Evolutionary conservation across 1,140 invertebrate genomes (phyloP).

Genomic region (Gonioctena quinquepunctata): DNA sequence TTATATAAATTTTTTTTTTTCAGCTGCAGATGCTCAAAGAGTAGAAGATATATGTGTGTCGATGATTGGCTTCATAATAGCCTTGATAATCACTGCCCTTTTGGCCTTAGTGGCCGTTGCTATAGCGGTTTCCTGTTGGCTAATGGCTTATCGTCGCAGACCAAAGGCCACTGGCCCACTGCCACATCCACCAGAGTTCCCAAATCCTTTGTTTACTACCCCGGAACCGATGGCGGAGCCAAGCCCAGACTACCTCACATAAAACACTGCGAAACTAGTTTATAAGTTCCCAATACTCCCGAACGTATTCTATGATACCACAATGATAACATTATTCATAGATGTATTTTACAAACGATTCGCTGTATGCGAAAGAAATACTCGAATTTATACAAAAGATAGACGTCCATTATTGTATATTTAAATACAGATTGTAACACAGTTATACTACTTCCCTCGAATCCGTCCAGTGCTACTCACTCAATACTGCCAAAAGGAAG

Average conservation of each 20-base stretch:
- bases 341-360: not conserved
- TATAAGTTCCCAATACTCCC: slow-evolving; percentile 35
- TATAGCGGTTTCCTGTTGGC: slow-evolving; percentile 92
- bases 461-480: slow-evolving; percentile 49
- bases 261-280: slow-evolving; percentile 36
- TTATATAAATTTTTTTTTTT: too few species aligned
- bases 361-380: slow-evolving; percentile 10
- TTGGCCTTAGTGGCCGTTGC: slow-evolving; percentile 90
- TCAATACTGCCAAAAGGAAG: slow-evolving; percentile 38
- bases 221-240: slow-evolving; percentile 77
- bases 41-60: slow-evolving; percentile 90
- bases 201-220: slow-evolving; percentile 90
- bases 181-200: slow-evolving; percentile 92
- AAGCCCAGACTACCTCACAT: slow-evolving; percentile 77
- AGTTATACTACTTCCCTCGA: slow-evolving; percentile 27
- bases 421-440: slow-evolving; percentile 17
- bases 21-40: slow-evolving; percentile 67
- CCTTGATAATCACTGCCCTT: slow-evolving; percentile 87
- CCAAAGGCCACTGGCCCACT: slow-evolving; percentile 84
- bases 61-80: slow-evolving; percentile 89
- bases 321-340: slow-evolving; percentile 24
- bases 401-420: slow-evolving; percentile 34
- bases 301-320: slow-evolving; percentile 17
- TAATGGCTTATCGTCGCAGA: slow-evolving; percentile 87
- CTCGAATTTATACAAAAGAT: slow-evolving; percentile 31